Percentiles rank a stretch among this genome's conserved stretches.
These are phyloP conservation scores for Campylorhamphus procurvoides DNA, from an alignment of 2,113 vertebrate genomes.

Conservation along the genomic window DNA sequence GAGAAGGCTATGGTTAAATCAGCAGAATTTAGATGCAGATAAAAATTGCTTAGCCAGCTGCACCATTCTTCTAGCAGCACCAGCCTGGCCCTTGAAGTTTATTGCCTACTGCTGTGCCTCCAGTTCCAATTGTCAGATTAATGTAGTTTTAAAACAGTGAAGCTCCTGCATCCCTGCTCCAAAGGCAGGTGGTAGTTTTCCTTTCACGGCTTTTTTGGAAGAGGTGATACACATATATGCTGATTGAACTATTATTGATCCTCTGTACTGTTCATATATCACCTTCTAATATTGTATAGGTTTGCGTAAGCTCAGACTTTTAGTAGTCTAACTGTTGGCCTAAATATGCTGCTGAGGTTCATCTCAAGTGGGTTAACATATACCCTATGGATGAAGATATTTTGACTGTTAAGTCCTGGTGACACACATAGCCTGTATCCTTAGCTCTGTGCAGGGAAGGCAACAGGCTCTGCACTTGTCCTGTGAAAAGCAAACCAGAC, in stretches of 20 bases:
- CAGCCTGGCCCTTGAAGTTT: conserved; percentile 3
- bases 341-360: background rate
- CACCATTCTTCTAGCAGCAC: background rate
- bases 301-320: background rate
- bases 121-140: background rate
- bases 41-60: conserved; percentile 18
- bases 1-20: background rate
- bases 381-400: background rate
- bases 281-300: background rate
- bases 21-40: background rate
- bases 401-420: background rate
- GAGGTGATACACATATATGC: fast-evolving
- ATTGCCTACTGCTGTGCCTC: background rate
- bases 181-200: background rate
- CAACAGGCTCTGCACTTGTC: background rate
- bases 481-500: background rate
- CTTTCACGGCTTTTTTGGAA: background rate
- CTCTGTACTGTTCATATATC: background rate
- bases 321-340: background rate
- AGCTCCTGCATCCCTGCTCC: background rate
- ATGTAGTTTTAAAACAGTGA: background rate
- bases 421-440: background rate
- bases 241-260: background rate
- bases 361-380: background rate
- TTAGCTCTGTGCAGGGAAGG: background rate